Conservation (phyloP, 2,888 invertebrate species). For the Bombylius major region DNA sequence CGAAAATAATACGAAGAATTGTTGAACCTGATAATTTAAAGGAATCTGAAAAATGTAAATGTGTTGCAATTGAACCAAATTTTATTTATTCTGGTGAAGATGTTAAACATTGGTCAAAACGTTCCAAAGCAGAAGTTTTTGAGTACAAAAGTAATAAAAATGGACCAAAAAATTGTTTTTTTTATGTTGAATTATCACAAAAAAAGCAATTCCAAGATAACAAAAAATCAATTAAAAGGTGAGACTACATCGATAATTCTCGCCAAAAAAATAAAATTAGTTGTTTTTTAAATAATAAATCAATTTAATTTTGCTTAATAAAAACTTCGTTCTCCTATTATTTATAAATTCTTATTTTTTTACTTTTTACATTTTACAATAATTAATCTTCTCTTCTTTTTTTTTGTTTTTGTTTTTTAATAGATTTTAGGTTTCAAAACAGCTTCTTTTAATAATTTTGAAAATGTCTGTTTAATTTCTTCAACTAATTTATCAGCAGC, state of each 20-base stretch:
- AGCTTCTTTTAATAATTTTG: conserved; percentile 43
- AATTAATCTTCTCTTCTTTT: no score
- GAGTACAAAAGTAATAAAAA: conserved; percentile 5
- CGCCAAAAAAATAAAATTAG: no score
- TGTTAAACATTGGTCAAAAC: conserved; percentile 3
- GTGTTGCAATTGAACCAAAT: conserved; percentile 1
- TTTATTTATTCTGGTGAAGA: conserved; percentile 3
- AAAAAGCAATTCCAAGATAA: no score
- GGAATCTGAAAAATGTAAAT: conserved; percentile 5
- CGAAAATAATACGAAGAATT: conserved; percentile 4
- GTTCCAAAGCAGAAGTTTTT: conserved; percentile 3
- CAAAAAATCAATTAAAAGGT: no score
- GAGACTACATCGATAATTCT: no score
- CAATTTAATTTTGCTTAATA: no score
- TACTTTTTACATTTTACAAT: no score
- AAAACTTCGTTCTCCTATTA: no score
- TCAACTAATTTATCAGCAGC: conserved; percentile 28
- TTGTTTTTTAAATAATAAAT: no score
- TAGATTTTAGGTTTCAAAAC: conserved; percentile 54
- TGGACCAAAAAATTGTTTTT: neutral
- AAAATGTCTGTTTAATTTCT: conserved; percentile 32
- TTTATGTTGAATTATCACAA: neutral
- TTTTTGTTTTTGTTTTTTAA: conserved; percentile 25
- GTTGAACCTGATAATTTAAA: conserved; percentile 4
- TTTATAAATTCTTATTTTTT: no score